A percentile compares a stretch with the other conserved stretches of the same genome.
Conservation (phyloP, 2,113 vertebrate species). For the Oryzias celebensis region DNA sequence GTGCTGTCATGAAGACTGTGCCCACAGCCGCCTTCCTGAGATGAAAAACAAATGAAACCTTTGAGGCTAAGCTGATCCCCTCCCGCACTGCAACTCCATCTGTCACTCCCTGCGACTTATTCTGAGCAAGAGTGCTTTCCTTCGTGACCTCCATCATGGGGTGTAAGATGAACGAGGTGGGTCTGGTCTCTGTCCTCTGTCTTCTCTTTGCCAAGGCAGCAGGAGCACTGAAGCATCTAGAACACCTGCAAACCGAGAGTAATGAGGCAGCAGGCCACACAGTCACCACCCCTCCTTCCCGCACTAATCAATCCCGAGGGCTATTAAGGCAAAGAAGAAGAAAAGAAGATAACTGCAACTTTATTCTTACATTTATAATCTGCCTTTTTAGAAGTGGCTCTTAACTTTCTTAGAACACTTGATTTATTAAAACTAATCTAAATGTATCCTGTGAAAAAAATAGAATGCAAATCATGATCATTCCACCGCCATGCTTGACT, state of each 20-base stretch:
- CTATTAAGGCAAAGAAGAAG: constrained; percentile 60
- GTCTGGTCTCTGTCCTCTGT: constrained; percentile 65
- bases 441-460: background rate
- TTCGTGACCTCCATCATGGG: constrained; percentile 65
- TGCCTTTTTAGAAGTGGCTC: background rate
- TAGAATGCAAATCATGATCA: background rate
- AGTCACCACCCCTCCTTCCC: constrained; percentile 59
- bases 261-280: constrained; percentile 70
- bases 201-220: constrained; percentile 63
- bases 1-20: constrained; percentile 48
- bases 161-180: constrained; percentile 70
- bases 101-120: constrained; percentile 68
- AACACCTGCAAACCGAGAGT: constrained; percentile 76
- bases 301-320: constrained; percentile 74
- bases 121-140: constrained; percentile 55
- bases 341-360: constrained; percentile 22
- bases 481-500: background rate
- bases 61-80: constrained; percentile 60
- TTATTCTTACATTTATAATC: constrained; percentile 24
- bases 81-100: constrained; percentile 60
- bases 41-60: constrained; percentile 72
- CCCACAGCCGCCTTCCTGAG: constrained; percentile 45
- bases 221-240: constrained; percentile 56
- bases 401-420: background rate
- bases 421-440: too few relatives aligned